Percentiles rank a stretch among this genome's conserved stretches.
Evolutionary conservation across 2,888 invertebrate genomes (phyloP).

Genomic region (Eristalis tenax): DNA sequence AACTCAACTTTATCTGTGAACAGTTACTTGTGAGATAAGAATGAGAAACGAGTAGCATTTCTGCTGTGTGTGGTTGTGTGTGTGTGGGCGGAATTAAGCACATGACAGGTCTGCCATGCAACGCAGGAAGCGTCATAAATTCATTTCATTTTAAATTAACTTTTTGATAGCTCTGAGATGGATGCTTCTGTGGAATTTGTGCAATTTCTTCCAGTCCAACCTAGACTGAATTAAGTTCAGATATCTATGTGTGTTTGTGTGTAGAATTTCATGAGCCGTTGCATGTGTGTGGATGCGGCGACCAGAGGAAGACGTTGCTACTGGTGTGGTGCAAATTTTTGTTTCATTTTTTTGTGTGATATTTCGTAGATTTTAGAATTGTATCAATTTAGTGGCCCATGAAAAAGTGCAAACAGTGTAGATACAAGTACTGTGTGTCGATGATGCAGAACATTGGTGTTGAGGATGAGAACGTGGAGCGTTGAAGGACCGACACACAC

Average conservation of each 20-base stretch:
- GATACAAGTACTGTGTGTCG: not conserved
- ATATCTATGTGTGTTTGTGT: not conserved
- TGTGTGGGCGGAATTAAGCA: not conserved
- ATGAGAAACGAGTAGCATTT: slow-evolving; percentile 31
- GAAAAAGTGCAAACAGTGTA: not conserved
- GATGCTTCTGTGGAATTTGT: not conserved
- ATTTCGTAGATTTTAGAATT: not conserved
- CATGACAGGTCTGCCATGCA: not conserved
- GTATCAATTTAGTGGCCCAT: not conserved
- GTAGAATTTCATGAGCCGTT: not conserved
- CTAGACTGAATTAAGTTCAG: not conserved
- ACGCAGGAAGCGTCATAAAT: not conserved
- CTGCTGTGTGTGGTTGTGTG: not conserved
- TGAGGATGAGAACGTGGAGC: not conserved
- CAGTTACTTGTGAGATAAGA: slow-evolving; percentile 41
- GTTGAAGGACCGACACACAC: too few relatives aligned
- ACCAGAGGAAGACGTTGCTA: not conserved
- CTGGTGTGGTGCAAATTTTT: not conserved
- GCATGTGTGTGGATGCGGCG: not conserved
- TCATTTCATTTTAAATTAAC: not conserved
- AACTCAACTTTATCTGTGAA: slow-evolving; percentile 10
- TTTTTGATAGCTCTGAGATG: not conserved
- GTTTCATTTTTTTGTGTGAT: not conserved
- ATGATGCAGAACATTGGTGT: not conserved
- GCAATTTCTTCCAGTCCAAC: not conserved